Evolutionary conservation across 2,113 vertebrate species (phyloP).

Genomic region (Scortum barcoo): DNA sequence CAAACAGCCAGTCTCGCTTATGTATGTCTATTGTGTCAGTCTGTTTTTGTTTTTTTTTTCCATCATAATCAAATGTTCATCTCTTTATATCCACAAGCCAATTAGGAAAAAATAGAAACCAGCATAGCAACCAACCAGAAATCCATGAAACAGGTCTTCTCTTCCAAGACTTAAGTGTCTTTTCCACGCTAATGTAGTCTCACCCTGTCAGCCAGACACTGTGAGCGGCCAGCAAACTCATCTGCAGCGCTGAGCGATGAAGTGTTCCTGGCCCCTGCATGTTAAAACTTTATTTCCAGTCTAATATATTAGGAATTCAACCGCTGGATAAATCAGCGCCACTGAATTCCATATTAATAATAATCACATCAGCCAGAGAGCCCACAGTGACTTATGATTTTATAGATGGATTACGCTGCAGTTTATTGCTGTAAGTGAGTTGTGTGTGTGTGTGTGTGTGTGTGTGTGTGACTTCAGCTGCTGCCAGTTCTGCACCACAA

Average conservation of each 20-base stretch:
- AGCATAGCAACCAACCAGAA: background rate
- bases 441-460: background rate
- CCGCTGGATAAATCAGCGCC: slow-evolving; percentile 54
- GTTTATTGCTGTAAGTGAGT: slow-evolving; percentile 54
- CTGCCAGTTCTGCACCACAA: background rate
- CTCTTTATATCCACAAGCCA: slow-evolving; percentile 2
- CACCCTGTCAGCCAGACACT: slow-evolving; percentile 16
- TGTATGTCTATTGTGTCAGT: background rate
- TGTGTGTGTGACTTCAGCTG: background rate
- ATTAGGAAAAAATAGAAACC: slow-evolving; percentile 17
- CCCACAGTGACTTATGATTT: slow-evolving; percentile 59
- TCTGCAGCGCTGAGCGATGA: slow-evolving; percentile 25
- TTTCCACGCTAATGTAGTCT: slow-evolving; percentile 38
- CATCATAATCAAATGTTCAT: background rate
- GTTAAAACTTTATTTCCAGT: slow-evolving; percentile 57
- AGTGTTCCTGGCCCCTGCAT: slow-evolving; percentile 26
- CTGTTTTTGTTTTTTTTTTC: background rate
- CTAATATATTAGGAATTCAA: slow-evolving; percentile 45
- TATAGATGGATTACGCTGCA: slow-evolving; percentile 47
- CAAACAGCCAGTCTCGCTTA: background rate
- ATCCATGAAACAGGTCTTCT: slow-evolving; percentile 7
- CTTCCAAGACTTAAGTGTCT: background rate
- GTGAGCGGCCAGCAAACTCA: slow-evolving; percentile 28
- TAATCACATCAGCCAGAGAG: slow-evolving; percentile 60
- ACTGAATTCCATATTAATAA: slow-evolving; percentile 62